Conservation (phyloP, 2,888 invertebrate species). For the Drosophila melanosoma region DNA sequence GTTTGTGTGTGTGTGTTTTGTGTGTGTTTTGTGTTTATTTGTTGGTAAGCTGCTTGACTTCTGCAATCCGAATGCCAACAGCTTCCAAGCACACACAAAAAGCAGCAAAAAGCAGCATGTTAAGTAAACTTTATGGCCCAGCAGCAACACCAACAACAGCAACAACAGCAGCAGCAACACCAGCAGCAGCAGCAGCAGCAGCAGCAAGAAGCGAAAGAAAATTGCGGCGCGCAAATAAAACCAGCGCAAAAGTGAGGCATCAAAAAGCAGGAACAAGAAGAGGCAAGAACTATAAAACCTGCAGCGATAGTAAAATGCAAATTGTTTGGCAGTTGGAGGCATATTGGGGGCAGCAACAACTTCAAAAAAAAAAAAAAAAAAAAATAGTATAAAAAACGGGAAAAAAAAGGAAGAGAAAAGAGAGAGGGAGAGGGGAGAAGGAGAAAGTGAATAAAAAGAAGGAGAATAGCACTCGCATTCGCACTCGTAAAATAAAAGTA, state of each 20-base stretch:
- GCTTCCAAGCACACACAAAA: conserved; percentile 47
- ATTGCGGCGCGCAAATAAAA: conserved; percentile 77
- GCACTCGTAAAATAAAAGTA: conserved; percentile 80
- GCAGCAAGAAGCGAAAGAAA: conserved; percentile 56
- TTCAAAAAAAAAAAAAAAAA: background rate
- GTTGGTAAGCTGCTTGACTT: conserved; percentile 73
- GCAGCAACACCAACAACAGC: background rate
- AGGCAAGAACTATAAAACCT: conserved; percentile 76
- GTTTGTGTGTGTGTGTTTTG: conserved; percentile 5
- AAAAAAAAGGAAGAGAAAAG: conserved; percentile 15
- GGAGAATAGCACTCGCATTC: conserved; percentile 61
- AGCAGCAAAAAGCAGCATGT: conserved; percentile 62
- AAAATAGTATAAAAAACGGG: background rate
- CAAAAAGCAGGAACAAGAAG: conserved; percentile 61
- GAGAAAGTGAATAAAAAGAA: conserved; percentile 19
- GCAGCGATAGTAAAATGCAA: conserved; percentile 80
- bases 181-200: conserved; percentile 54
- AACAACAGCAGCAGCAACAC: background rate
- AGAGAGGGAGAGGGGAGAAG: conserved; percentile 13
- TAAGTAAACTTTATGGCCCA: conserved; percentile 78
- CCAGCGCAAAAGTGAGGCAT: conserved; percentile 73
- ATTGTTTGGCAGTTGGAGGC: conserved; percentile 61
- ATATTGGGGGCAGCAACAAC: conserved; percentile 17
- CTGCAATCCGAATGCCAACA: conserved; percentile 73
- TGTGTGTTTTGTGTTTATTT: conserved; percentile 31